phyloP scores from a whole-genome alignment of 2,797 vertebrate genomes.

The Gobio occitaniae region DNA sequence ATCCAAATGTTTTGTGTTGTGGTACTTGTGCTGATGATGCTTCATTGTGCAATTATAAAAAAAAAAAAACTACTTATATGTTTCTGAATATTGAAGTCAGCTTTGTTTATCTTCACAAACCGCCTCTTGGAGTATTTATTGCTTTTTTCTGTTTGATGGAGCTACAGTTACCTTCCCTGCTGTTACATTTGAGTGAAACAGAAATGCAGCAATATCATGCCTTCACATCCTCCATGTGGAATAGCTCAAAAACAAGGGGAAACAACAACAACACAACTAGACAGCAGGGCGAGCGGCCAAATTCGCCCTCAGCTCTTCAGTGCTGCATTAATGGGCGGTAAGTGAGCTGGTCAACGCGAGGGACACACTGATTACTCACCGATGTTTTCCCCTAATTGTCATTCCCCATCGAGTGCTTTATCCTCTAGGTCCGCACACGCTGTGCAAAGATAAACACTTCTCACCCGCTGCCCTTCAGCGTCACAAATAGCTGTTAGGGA shows the following conservation, averaged over 20 bases:
- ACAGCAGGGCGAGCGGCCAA: constrained; percentile 27
- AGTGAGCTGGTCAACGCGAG: constrained; percentile 48
- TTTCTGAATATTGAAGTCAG: neutral
- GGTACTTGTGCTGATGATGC: too few relatives aligned
- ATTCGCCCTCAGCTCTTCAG: neutral
- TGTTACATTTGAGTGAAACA: constrained; percentile 21
- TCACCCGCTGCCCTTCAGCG: constrained; percentile 35
- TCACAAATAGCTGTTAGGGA: constrained; percentile 14
- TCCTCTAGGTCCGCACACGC: constrained; percentile 43
- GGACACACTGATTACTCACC: constrained; percentile 54
- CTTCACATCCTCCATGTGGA: constrained; percentile 15
- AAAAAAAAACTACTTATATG: neutral
- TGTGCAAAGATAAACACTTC: constrained; percentile 53
- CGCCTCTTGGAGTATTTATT: neutral
- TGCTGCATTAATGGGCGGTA: constrained; percentile 24
- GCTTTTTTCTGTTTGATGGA: neutral
- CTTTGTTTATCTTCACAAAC: constrained; percentile 1
- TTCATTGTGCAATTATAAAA: neutral
- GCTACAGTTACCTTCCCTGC: constrained; percentile 4
- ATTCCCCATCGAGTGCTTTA: constrained; percentile 48
- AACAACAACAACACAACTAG: constrained; percentile 21
- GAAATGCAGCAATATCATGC: neutral
- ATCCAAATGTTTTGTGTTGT: too few relatives aligned
- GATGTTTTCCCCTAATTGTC: constrained; percentile 53
- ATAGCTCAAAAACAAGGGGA: neutral